These are phyloP conservation scores for Hemichromis elongatus DNA, from an alignment of 2,113 vertebrate genomes.

Conservation along the genomic window DNA sequence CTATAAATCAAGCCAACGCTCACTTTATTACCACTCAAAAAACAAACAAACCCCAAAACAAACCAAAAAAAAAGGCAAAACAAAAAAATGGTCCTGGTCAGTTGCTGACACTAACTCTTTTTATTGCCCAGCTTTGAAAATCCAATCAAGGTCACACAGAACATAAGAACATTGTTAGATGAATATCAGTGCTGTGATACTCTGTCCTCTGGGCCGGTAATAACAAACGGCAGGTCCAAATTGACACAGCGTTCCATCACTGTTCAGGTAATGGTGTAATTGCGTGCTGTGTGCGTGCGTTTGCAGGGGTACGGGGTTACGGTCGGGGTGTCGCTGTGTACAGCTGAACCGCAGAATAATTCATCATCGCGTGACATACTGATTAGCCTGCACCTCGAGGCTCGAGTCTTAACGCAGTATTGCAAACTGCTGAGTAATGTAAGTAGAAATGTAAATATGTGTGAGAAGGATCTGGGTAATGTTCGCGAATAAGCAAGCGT, in stretches of 20 bases:
- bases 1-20: not conserved
- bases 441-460: not conserved
- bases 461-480: not conserved
- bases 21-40: not conserved
- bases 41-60: not conserved
- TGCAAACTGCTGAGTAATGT: not conserved
- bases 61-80: not conserved
- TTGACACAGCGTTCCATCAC: not conserved
- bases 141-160: constrained; percentile 21
- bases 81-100: not conserved
- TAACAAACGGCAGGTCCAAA: not conserved
- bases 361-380: constrained; percentile 40
- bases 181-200: not conserved
- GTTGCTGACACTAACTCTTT: not conserved
- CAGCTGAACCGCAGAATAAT: constrained; percentile 24
- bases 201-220: not conserved
- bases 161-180: constrained; percentile 17
- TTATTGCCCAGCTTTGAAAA: constrained; percentile 2
- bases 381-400: constrained; percentile 37
- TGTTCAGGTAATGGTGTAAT: not conserved
- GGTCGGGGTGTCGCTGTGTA: not conserved
- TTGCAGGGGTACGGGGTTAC: not conserved
- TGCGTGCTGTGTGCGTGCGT: not conserved
- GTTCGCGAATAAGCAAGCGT: not conserved
- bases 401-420: constrained; percentile 26